Conservation (phyloP, 2,888 invertebrate species). For the Tridacna crocea region DNA sequence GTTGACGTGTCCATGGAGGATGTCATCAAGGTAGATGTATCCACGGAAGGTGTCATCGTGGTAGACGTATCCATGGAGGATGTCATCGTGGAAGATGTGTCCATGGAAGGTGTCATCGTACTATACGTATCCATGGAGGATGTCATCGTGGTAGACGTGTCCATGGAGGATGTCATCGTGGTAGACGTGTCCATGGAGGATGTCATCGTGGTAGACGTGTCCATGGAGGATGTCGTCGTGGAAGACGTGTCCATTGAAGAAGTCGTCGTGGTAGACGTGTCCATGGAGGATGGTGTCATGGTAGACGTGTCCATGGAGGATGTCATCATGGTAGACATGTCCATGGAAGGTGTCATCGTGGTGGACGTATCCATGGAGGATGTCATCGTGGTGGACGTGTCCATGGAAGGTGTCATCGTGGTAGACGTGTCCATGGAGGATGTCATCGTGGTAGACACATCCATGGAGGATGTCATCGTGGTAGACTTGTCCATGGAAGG, state of each 20-base stretch:
- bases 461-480: not conserved
- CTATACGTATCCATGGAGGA: not conserved
- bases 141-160: constrained; percentile 2
- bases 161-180: constrained; percentile 5
- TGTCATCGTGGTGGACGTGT: not conserved
- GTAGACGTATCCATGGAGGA: not conserved
- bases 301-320: constrained; percentile 4
- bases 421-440: not conserved
- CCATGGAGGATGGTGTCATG: not conserved
- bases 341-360: not conserved
- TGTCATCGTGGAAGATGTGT: not conserved
- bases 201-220: constrained; percentile 2
- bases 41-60: not conserved
- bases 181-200: not conserved
- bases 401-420: constrained; percentile 1
- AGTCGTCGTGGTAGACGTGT: not conserved
- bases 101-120: constrained; percentile 1
- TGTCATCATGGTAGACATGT: not conserved
- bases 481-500: not conserved
- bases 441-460: not conserved
- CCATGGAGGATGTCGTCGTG: constrained; percentile 2
- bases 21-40: not conserved
- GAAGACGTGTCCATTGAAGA: not conserved
- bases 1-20: not conserved
- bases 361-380: not conserved